phyloP scores from a whole-genome alignment of 2,113 vertebrate species.

The Asarcornis scutulata region DNA sequence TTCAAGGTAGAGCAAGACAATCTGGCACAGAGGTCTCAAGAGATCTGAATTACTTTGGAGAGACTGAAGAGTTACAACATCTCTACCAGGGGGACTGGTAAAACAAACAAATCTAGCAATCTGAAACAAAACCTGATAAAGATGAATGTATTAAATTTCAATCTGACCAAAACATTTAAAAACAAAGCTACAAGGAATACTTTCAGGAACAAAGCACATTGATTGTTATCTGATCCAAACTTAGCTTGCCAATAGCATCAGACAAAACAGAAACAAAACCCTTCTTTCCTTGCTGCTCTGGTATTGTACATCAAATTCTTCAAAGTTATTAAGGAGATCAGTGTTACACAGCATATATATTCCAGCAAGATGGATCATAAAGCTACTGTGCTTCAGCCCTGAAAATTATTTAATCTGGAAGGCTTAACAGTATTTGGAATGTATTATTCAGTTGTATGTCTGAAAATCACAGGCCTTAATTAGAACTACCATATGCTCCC shows the following conservation, averaged over 20 bases:
- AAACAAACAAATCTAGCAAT: background rate
- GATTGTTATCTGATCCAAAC: background rate
- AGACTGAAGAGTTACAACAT: background rate
- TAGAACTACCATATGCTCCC: constrained; percentile 54
- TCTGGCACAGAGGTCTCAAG: background rate
- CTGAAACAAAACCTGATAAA: background rate
- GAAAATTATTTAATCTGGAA: constrained; percentile 44
- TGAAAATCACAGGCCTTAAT: constrained; percentile 53
- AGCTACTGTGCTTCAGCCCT: background rate
- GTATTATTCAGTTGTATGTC: constrained; percentile 45
- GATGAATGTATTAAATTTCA: background rate
- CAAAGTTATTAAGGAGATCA: background rate
- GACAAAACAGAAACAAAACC: background rate
- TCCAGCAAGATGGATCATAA: background rate
- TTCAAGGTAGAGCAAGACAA: background rate
- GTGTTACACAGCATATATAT: background rate
- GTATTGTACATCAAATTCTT: background rate
- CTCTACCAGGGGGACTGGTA: background rate
- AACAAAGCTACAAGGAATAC: background rate
- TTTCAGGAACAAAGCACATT: background rate
- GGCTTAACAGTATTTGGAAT: constrained; percentile 5
- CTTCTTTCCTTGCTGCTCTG: background rate
- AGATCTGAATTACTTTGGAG: background rate
- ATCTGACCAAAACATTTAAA: background rate
- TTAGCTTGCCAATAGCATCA: background rate